phyloP scores from a whole-genome alignment of 2,888 invertebrate species.

The Harpalus rufipes region DNA sequence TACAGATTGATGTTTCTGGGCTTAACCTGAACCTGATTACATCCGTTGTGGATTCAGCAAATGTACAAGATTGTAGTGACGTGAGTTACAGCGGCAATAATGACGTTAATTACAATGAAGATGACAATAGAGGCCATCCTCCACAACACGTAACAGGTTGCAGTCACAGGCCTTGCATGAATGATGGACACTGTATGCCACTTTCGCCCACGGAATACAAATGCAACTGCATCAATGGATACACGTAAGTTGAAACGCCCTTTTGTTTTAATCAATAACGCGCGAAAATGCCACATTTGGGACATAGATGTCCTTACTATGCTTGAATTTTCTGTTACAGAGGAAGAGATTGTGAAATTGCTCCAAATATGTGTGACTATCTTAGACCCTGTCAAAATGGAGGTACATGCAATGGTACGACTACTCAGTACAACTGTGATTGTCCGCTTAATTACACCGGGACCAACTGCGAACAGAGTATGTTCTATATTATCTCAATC shows the following conservation, averaged over 20 bases:
- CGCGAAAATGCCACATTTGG: neutral
- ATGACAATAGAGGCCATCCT: constrained; percentile 66
- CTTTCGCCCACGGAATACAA: constrained; percentile 77
- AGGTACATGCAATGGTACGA: constrained; percentile 84
- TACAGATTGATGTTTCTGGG: constrained; percentile 85
- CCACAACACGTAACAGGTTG: constrained; percentile 73
- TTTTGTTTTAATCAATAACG: constrained; percentile 1
- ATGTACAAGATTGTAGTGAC: constrained; percentile 87
- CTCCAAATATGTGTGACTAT: constrained; percentile 82
- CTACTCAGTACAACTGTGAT: constrained; percentile 85
- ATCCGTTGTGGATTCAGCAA: constrained; percentile 87
- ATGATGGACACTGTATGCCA: constrained; percentile 83
- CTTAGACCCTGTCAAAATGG: constrained; percentile 88
- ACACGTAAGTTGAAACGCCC: constrained; percentile 72
- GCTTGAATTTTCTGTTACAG: constrained; percentile 73
- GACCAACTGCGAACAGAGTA: constrained; percentile 87
- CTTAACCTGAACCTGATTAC: constrained; percentile 84
- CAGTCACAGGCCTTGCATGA: constrained; percentile 82
- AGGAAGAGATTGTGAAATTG: constrained; percentile 82
- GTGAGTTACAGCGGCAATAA: constrained; percentile 71
- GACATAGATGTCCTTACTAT: constrained; percentile 13
- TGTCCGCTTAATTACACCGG: constrained; percentile 91
- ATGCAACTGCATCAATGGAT: constrained; percentile 80
- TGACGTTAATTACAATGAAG: constrained; percentile 67
- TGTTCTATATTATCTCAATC: constrained; percentile 68